Evolutionary conservation across 2,113 vertebrate species (phyloP).

Genomic region (Mesembrinibis cayennensis): DNA sequence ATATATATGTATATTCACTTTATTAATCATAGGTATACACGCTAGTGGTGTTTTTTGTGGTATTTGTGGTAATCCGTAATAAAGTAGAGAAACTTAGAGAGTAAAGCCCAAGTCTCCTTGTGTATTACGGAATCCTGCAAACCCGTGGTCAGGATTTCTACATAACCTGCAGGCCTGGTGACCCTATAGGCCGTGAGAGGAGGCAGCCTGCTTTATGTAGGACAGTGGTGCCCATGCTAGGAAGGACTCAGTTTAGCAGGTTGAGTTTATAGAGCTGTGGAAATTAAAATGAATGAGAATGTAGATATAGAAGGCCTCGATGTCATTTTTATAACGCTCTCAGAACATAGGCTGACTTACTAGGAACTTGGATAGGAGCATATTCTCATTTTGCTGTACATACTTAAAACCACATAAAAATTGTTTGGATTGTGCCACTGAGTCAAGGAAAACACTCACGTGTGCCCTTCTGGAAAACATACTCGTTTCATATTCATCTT

Average conservation of each 20-base stretch:
- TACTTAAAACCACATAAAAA: not conserved
- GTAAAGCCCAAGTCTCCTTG: not conserved
- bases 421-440: not conserved
- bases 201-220: not conserved
- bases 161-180: not conserved
- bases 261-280: not conserved
- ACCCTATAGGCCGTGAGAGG: rapidly evolving
- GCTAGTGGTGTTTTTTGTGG: not conserved
- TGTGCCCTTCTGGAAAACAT: not conserved
- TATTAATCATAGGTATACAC: not conserved
- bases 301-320: not conserved
- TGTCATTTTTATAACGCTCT: not conserved
- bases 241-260: not conserved
- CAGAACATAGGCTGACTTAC: not conserved
- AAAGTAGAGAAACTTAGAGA: not conserved
- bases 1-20: not conserved
- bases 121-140: not conserved
- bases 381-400: not conserved
- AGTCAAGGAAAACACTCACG: not conserved
- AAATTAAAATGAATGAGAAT: not conserved
- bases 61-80: not conserved
- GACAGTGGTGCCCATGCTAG: not conserved
- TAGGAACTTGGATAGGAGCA: not conserved
- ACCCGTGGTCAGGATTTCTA: rapidly evolving
- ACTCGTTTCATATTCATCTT: not conserved